phyloP scores from a whole-genome alignment of 92 coral and sea anemone genomes.

The Metridium senile region DNA sequence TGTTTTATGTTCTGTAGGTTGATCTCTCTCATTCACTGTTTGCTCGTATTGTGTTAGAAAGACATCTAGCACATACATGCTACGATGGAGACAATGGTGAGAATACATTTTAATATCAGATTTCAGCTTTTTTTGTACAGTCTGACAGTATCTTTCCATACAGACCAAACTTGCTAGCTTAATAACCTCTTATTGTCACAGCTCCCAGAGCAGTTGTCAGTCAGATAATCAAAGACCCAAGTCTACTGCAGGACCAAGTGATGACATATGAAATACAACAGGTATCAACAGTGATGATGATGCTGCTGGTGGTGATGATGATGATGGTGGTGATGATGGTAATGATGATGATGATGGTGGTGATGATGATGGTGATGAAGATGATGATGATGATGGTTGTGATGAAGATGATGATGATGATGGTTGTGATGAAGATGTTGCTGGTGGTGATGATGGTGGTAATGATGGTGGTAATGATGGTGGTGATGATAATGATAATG shows the following conservation, averaged over 20 bases:
- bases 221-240: constrained; percentile 87
- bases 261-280: constrained; percentile 83
- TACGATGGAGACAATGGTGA: constrained; percentile 79
- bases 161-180: too few species aligned
- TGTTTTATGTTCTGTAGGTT: constrained; percentile 42
- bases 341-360: background rate
- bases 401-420: background rate
- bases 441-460: background rate
- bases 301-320: background rate
- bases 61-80: constrained; percentile 69
- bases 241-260: constrained; percentile 73
- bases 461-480: background rate
- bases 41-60: constrained; percentile 91
- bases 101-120: too few species aligned
- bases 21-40: constrained; percentile 86
- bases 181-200: background rate
- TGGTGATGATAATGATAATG: constrained; percentile 1
- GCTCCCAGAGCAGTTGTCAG: constrained; percentile 92
- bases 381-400: background rate
- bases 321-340: background rate
- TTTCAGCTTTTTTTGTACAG: too few species aligned
- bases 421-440: background rate
- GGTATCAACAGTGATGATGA: constrained; percentile 41
- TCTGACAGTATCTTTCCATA: too few species aligned
- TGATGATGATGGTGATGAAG: background rate